These are phyloP conservation scores for Oithona nana DNA, from an alignment of 2,888 invertebrate species.

Conservation along the genomic window DNA sequence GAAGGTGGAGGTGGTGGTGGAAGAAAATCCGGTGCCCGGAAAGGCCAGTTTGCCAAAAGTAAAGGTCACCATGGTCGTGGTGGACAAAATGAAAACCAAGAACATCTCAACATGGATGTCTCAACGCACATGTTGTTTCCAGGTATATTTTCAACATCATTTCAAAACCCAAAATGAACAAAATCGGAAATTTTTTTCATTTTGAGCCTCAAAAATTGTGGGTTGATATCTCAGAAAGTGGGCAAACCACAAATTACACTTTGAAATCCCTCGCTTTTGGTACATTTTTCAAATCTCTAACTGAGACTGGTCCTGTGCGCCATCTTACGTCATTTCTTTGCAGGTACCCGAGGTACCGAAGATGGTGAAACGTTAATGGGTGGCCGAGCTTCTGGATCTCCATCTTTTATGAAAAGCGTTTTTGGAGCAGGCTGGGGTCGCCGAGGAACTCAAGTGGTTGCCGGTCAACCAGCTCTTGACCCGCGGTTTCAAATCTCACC, in stretches of 20 bases:
- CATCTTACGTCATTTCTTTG: too few species aligned
- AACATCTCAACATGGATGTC: neutral
- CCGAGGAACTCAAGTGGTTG: neutral
- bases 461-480: neutral
- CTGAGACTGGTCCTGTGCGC: too few species aligned
- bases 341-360: neutral
- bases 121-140: conserved; percentile 16
- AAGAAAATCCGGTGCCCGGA: conserved; percentile 7
- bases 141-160: too few species aligned
- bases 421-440: conserved; percentile 3
- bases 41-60: conserved; percentile 15
- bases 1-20: conserved; percentile 3
- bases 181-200: too few species aligned
- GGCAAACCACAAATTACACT: too few species aligned
- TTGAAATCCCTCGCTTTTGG: too few species aligned
- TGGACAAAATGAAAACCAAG: neutral
- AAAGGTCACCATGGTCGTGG: conserved; percentile 8
- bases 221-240: too few species aligned
- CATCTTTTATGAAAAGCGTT: conserved; percentile 9
- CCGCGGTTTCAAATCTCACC: neutral
- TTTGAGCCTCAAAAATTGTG: too few species aligned
- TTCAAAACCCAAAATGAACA: too few species aligned
- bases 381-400: neutral
- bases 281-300: too few species aligned
- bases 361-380: neutral